These are phyloP conservation scores for Graptemys geographica DNA, from an alignment of 2,797 vertebrate genomes.

Conservation along the genomic window DNA sequence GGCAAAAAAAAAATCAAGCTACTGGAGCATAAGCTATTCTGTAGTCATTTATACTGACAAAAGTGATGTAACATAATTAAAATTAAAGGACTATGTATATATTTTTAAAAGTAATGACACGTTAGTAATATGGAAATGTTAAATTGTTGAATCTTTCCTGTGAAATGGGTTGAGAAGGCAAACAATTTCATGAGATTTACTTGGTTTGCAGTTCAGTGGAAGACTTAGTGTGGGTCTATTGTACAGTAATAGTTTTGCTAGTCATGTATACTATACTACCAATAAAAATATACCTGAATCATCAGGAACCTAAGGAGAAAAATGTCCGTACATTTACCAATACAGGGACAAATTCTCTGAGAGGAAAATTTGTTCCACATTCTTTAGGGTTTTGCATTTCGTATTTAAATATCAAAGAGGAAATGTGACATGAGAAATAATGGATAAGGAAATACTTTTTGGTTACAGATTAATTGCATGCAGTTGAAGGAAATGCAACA, in stretches of 20 bases:
- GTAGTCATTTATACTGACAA: neutral
- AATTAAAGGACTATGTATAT: neutral
- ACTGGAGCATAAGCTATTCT: neutral
- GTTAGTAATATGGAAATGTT: neutral
- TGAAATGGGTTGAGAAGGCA: neutral
- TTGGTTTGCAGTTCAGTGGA: neutral
- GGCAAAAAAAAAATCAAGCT: neutral
- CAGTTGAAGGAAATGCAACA: neutral
- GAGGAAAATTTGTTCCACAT: neutral
- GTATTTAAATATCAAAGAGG: neutral
- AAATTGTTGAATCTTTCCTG: neutral
- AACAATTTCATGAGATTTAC: neutral
- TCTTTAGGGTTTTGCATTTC: neutral
- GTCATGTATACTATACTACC: neutral
- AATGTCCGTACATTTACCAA: neutral
- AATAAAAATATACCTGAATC: neutral
- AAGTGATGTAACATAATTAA: neutral
- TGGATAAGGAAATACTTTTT: neutral
- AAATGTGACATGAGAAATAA: neutral
- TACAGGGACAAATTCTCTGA: neutral
- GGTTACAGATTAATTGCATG: neutral
- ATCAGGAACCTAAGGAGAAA: neutral
- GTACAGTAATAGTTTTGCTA: neutral
- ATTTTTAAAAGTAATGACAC: neutral
- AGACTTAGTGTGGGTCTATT: neutral